Conservation (phyloP, 1,140 invertebrate genomes). For the Lamellibrachia luymesi region DNA sequence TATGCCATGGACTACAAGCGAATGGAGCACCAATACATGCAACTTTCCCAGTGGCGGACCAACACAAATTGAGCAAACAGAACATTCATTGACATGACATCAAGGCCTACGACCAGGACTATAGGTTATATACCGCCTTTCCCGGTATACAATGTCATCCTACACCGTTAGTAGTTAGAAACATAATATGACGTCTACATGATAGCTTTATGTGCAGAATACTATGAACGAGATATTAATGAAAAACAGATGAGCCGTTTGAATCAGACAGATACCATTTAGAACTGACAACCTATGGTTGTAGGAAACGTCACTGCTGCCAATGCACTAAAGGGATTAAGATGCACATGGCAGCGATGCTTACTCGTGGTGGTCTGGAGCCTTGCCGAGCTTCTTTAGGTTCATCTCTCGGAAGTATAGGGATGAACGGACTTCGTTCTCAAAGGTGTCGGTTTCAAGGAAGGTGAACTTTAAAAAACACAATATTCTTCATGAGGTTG, state of each 20-base stretch:
- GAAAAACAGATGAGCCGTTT: not conserved
- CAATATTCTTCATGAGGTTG: slow-evolving; percentile 16
- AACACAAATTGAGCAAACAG: too few species aligned
- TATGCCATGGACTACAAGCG: not conserved
- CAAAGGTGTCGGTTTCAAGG: slow-evolving; percentile 70
- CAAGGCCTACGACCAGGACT: not conserved
- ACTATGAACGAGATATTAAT: not conserved
- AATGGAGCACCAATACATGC: not conserved
- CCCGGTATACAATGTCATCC: not conserved
- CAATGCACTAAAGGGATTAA: not conserved
- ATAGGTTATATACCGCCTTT: not conserved
- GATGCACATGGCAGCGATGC: slow-evolving; percentile 13
- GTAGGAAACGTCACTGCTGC: not conserved
- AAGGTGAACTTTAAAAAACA: slow-evolving; percentile 58
- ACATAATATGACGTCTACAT: not conserved
- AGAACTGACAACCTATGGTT: not conserved
- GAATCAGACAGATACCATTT: not conserved
- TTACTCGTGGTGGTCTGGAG: slow-evolving; percentile 77
- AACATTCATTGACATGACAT: not conserved
- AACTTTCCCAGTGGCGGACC: too few species aligned
- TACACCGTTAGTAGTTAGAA: not conserved
- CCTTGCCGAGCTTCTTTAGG: slow-evolving; percentile 72
- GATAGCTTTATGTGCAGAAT: not conserved
- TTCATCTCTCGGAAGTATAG: slow-evolving; percentile 74
- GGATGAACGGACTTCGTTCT: slow-evolving; percentile 73